Conservation (phyloP, 2,888 invertebrate genomes). For the Trachelus troglodyta region DNA sequence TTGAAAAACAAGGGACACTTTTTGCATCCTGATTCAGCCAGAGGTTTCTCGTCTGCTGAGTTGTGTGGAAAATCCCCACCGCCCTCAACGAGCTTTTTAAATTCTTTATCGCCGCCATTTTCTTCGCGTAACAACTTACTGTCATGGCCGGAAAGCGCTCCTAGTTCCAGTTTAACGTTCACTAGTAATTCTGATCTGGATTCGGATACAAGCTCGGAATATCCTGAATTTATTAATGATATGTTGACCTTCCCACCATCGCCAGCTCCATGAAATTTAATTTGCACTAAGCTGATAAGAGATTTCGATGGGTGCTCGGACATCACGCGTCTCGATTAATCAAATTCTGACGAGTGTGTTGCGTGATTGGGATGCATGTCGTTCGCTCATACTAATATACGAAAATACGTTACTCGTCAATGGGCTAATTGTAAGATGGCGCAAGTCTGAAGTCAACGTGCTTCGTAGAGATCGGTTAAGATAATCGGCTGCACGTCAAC, state of each 20-base stretch:
- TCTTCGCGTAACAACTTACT: conserved; percentile 55
- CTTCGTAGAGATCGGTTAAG: background rate
- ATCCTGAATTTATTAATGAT: conserved; percentile 65
- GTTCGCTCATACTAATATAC: background rate
- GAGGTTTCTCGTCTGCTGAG: conserved; percentile 53
- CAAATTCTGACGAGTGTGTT: background rate
- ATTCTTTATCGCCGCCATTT: conserved; percentile 69
- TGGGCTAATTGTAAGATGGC: background rate
- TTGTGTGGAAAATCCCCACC: conserved; percentile 68
- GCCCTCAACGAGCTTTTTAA: conserved; percentile 70
- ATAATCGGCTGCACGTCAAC: background rate
- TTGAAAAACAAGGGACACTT: conserved; percentile 63
- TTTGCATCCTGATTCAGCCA: conserved; percentile 55
- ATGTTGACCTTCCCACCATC: conserved; percentile 61
- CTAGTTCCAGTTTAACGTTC: conserved; percentile 63
- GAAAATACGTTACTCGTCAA: background rate
- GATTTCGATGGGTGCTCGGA: background rate
- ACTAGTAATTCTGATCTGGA: conserved; percentile 64
- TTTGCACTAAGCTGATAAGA: background rate
- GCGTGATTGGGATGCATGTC: background rate
- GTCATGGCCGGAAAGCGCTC: conserved; percentile 63
- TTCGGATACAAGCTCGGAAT: conserved; percentile 62
- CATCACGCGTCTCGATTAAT: background rate
- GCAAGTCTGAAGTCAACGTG: background rate
- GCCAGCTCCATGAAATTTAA: conserved; percentile 54